Conservation (phyloP, 2,888 invertebrate genomes). For the Scelioninae gen. 1 region DNA sequence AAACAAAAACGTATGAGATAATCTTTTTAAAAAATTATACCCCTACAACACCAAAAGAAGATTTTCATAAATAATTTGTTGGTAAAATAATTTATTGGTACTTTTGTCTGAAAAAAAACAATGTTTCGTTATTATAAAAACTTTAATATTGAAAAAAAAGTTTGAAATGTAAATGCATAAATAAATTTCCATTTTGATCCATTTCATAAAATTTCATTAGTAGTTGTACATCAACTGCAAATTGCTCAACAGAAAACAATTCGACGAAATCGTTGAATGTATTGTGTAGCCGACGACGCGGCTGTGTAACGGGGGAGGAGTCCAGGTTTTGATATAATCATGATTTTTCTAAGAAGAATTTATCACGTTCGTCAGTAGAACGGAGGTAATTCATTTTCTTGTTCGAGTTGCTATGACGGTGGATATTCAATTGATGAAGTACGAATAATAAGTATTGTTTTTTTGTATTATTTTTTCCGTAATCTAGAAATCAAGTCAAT, state of each 20-base stretch:
- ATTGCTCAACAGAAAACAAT: slow-evolving; percentile 33
- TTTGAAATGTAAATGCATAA: not conserved
- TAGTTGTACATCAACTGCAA: not conserved
- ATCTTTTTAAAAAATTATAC: too few species aligned
- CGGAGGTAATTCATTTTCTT: slow-evolving; percentile 35
- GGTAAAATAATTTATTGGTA: too few species aligned
- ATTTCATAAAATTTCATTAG: slow-evolving; percentile 7
- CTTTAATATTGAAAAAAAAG: too few species aligned
- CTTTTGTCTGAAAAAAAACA: too few species aligned
- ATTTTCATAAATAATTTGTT: too few species aligned
- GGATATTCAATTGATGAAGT: slow-evolving; percentile 47
- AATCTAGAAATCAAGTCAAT: not conserved
- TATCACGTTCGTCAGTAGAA: slow-evolving; percentile 56
- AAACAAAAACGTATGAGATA: too few species aligned
- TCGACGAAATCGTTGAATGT: slow-evolving; percentile 36
- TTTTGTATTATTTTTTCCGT: not conserved
- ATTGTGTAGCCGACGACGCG: slow-evolving; percentile 15
- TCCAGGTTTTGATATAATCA: slow-evolving; percentile 54
- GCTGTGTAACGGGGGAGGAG: slow-evolving; percentile 35
- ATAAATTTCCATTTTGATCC: slow-evolving; percentile 21
- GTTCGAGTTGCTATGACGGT: slow-evolving; percentile 52
- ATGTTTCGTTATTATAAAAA: too few species aligned
- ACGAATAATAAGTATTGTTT: slow-evolving; percentile 19
- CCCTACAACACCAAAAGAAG: too few species aligned
- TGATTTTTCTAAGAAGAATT: slow-evolving; percentile 60